Evolutionary conservation across 1,140 invertebrate genomes (phyloP).

Genomic region (Coenobita brevimanus): DNA sequence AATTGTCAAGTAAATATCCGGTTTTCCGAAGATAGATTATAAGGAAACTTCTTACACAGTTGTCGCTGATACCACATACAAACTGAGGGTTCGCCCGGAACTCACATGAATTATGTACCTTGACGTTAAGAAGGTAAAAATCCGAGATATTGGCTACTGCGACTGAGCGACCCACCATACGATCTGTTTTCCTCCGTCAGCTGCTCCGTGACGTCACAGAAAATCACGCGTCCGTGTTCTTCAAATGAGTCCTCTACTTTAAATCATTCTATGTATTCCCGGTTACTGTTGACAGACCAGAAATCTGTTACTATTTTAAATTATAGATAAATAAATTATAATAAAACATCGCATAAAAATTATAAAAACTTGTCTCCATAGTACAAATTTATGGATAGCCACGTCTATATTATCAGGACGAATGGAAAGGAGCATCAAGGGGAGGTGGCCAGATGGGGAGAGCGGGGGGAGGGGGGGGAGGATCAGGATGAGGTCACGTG

Average conservation of each 20-base stretch:
- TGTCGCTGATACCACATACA: not conserved
- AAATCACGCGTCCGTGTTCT: too few relatives aligned
- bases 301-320: too few relatives aligned
- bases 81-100: too few relatives aligned
- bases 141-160: constrained; percentile 19
- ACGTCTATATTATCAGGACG: not conserved
- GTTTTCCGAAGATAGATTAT: not conserved
- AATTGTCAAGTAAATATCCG: not conserved
- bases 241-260: too few relatives aligned
- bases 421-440: not conserved
- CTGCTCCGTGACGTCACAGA: constrained; percentile 50
- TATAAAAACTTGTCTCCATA: not conserved
- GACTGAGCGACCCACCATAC: constrained; percentile 24
- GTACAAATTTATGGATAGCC: not conserved
- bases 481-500: constrained; percentile 36
- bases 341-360: not conserved
- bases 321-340: too few relatives aligned
- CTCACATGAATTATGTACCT: not conserved
- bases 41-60: not conserved
- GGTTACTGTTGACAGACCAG: too few relatives aligned
- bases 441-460: not conserved
- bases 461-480: not conserved
- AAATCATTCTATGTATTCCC: too few relatives aligned
- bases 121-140: not conserved
- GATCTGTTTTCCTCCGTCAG: constrained; percentile 54